Percentiles rank a stretch among this genome's conserved stretches.
phyloP scores from a whole-genome alignment of 2,797 vertebrate species.

The Rhabdomys pumilio region DNA sequence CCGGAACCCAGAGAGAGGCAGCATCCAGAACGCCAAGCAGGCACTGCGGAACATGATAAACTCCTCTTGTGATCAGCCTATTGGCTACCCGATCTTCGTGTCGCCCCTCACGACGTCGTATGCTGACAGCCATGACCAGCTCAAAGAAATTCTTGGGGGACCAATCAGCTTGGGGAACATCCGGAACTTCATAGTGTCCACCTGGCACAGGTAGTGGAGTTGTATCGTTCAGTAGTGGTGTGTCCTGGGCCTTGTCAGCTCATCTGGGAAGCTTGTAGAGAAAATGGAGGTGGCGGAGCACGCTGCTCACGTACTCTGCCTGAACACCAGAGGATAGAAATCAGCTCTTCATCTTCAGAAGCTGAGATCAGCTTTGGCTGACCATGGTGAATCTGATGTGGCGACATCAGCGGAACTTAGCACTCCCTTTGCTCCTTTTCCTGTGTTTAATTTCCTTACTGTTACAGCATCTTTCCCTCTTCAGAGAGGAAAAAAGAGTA shows the following conservation, averaged over 20 bases:
- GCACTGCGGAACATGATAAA: constrained; percentile 99
- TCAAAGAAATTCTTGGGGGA: constrained; percentile 96
- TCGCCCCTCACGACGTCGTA: constrained; percentile 99
- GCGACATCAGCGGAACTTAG: background rate
- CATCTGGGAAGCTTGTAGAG: background rate
- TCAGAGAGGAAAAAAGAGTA: constrained; percentile 24
- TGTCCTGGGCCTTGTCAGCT: background rate
- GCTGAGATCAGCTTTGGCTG: background rate
- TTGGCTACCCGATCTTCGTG: constrained; percentile 99
- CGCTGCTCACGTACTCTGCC: background rate
- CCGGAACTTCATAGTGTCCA: constrained; percentile 95
- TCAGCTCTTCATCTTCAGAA: background rate
- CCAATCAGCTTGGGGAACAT: constrained; percentile 98
- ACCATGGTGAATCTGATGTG: background rate
- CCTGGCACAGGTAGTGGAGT: constrained; percentile 96
- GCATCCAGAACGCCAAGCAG: constrained; percentile 99
- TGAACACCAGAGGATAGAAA: constrained; percentile 42
- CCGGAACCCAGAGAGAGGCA: constrained; percentile 98
- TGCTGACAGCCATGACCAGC: constrained; percentile 96
- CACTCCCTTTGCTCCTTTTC: background rate
- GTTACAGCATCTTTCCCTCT: background rate
- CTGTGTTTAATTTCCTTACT: background rate
- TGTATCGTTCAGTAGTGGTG: background rate
- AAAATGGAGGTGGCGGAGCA: background rate
- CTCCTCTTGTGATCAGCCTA: constrained; percentile 99